Evolutionary conservation across 2,797 vertebrate genomes (phyloP).

Genomic region (Poecilia picta): DNA sequence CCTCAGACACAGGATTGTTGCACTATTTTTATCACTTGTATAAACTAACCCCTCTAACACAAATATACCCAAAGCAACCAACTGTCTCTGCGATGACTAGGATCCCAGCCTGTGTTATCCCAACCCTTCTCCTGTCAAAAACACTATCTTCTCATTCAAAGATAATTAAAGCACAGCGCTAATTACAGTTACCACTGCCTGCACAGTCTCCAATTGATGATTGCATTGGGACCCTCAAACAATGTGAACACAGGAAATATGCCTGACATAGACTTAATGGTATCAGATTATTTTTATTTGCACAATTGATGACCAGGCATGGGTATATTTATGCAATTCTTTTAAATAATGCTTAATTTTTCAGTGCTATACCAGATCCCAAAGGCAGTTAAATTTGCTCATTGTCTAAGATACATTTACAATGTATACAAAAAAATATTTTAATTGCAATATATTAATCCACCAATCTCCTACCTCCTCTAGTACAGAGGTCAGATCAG

Average conservation of each 20-base stretch:
- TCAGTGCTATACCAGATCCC: neutral
- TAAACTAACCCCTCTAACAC: constrained; percentile 39
- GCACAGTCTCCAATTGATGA: constrained; percentile 60
- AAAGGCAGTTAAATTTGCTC: neutral
- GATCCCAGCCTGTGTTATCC: constrained; percentile 58
- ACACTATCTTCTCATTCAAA: constrained; percentile 72
- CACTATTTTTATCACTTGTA: constrained; percentile 19
- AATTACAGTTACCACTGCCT: constrained; percentile 73
- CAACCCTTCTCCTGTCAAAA: constrained; percentile 70
- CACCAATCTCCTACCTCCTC: constrained; percentile 80
- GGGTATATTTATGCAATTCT: neutral
- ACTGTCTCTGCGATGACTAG: constrained; percentile 50
- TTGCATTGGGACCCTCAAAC: constrained; percentile 62
- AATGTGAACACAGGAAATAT: constrained; percentile 65
- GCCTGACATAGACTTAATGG: constrained; percentile 55
- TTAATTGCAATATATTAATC: neutral
- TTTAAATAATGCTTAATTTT: neutral
- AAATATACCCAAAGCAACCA: constrained; percentile 38
- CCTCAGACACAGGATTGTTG: neutral
- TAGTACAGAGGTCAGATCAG: constrained; percentile 73
- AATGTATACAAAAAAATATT: too few relatives aligned
- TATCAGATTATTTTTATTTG: neutral
- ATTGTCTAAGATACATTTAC: neutral
- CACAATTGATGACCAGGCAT: neutral
- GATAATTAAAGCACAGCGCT: constrained; percentile 75